phyloP scores from a whole-genome alignment of 2,797 vertebrate genomes.

The Gila robusta region DNA sequence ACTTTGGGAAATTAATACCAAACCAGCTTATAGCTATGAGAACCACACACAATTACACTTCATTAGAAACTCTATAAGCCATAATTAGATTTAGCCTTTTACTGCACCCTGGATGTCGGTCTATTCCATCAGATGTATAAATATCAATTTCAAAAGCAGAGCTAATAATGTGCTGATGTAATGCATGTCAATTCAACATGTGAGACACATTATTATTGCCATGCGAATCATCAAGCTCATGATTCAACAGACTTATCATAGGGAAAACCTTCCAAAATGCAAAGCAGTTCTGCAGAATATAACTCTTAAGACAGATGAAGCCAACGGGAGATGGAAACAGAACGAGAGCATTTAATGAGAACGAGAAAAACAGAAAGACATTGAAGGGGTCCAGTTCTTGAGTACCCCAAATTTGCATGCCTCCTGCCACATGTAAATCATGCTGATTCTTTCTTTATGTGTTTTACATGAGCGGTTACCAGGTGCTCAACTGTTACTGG shows the following conservation, averaged over 20 bases:
- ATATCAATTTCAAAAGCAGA: background rate
- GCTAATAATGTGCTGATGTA: background rate
- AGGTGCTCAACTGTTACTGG: conserved; percentile 72
- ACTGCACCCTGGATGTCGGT: background rate
- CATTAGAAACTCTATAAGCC: conserved; percentile 18
- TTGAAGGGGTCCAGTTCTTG: background rate
- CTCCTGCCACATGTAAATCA: conserved; percentile 56
- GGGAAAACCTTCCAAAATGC: conserved; percentile 6
- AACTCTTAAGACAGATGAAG: background rate
- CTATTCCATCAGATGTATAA: background rate
- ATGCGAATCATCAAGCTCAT: conserved; percentile 14
- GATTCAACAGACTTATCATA: conserved; percentile 7
- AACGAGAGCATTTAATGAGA: background rate
- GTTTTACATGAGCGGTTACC: conserved; percentile 71
- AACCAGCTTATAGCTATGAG: conserved; percentile 65
- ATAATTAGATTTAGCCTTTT: background rate
- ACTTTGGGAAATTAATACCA: conserved; percentile 67
- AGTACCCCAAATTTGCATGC: conserved; percentile 11
- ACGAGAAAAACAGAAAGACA: background rate
- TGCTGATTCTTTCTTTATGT: conserved; percentile 37
- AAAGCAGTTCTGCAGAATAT: conserved; percentile 4
- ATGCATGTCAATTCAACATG: background rate
- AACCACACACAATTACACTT: conserved; percentile 56
- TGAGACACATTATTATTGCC: background rate
- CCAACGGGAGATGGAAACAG: background rate